Percentiles rank a stretch among this genome's conserved stretches.
Conservation (phyloP, 2,113 vertebrate species). For the Mormyrus lacerda region DNA sequence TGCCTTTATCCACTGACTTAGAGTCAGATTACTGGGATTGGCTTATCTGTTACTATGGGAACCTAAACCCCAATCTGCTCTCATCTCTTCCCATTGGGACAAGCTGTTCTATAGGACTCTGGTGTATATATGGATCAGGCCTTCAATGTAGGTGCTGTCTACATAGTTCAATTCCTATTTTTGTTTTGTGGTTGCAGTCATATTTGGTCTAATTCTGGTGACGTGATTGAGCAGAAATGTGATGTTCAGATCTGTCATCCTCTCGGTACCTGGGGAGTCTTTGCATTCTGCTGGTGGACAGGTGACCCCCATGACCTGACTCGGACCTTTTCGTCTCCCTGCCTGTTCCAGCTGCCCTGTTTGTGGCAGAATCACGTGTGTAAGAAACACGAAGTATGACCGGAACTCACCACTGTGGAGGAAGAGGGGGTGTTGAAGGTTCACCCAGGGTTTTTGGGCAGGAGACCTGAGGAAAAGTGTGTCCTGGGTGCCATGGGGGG, state of each 20-base stretch:
- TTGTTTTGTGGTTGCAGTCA: constrained; percentile 19
- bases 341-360: not conserved
- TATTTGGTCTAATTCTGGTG: not conserved
- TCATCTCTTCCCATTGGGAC: constrained; percentile 74
- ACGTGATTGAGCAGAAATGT: not conserved
- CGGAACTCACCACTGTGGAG: not conserved
- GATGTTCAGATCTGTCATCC: not conserved
- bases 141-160: constrained; percentile 35
- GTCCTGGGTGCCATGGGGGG: not conserved
- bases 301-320: not conserved
- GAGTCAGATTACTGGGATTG: constrained; percentile 97
- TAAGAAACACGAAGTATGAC: not conserved
- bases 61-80: constrained; percentile 78
- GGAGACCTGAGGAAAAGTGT: not conserved
- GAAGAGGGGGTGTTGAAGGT: not conserved
- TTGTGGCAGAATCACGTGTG: not conserved
- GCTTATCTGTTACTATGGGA: constrained; percentile 92
- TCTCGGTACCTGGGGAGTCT: not conserved
- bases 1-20: constrained; percentile 99
- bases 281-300: not conserved
- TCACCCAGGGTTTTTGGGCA: not conserved
- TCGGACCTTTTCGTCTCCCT: not conserved
- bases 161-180: constrained; percentile 22
- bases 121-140: constrained; percentile 61
- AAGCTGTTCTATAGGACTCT: constrained; percentile 64